phyloP scores from a whole-genome alignment of 2,888 invertebrate genomes.

The Meiosimyza decipiens region DNA sequence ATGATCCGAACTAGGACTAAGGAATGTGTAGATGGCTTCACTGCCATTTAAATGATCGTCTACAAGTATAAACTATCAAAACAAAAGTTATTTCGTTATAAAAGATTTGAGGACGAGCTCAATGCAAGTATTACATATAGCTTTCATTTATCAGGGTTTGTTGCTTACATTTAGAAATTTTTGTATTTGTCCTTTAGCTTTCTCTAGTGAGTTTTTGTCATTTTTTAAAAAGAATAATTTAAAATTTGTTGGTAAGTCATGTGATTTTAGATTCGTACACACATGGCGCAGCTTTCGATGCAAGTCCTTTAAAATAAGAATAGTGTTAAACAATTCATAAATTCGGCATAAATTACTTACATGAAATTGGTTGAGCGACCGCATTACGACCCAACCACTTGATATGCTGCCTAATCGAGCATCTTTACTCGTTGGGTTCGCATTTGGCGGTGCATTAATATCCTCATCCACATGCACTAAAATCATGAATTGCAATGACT shows the following conservation, averaged over 20 bases:
- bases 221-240: constrained; percentile 87
- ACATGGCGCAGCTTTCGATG: constrained; percentile 86
- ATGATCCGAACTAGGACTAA: constrained; percentile 92
- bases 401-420: constrained; percentile 70
- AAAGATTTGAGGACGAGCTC: background rate
- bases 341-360: constrained; percentile 58
- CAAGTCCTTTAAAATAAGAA: constrained; percentile 73
- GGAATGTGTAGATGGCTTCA: constrained; percentile 89
- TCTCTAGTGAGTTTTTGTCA: constrained; percentile 82
- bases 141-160: background rate
- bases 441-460: constrained; percentile 58
- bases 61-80: constrained; percentile 80
- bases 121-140: background rate
- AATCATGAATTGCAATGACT: constrained; percentile 77
- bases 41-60: constrained; percentile 89
- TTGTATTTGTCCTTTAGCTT: constrained; percentile 84
- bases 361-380: constrained; percentile 74
- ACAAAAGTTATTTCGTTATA: background rate
- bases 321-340: background rate
- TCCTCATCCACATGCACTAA: constrained; percentile 80
- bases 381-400: constrained; percentile 76
- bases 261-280: constrained; percentile 81
- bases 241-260: constrained; percentile 85
- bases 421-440: constrained; percentile 45
- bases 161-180: constrained; percentile 83